Percentiles rank a stretch among this genome's conserved stretches.
These are phyloP conservation scores for Morpho achilles DNA, from an alignment of 2,888 invertebrate species.

Conservation along the genomic window DNA sequence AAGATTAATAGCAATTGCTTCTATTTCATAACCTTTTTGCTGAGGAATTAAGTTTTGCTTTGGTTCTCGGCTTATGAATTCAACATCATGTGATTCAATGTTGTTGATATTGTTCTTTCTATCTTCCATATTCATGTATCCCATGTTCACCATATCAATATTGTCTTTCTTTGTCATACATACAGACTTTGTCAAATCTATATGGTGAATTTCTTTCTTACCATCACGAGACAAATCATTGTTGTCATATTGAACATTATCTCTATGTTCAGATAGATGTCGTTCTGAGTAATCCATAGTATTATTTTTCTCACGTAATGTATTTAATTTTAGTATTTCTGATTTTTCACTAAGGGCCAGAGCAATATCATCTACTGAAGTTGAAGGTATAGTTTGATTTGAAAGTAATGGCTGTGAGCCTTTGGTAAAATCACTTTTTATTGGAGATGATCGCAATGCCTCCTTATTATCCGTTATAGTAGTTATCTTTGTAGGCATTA, in stretches of 20 bases:
- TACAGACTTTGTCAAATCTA: constrained; percentile 44
- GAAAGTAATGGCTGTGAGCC: constrained; percentile 33
- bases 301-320: constrained; percentile 48
- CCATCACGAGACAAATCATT: constrained; percentile 33
- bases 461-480: constrained; percentile 42
- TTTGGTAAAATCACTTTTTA: constrained; percentile 53
- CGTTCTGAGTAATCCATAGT: constrained; percentile 39
- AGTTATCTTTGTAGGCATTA: constrained; percentile 45
- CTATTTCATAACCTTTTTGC: constrained; percentile 61
- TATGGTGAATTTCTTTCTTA: constrained; percentile 40
- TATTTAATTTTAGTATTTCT: constrained; percentile 53
- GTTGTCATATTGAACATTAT: constrained; percentile 37
- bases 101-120: constrained; percentile 43
- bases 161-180: constrained; percentile 54
- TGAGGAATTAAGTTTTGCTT: constrained; percentile 45
- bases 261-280: constrained; percentile 40
- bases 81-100: constrained; percentile 43
- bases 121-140: constrained; percentile 66
- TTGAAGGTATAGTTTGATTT: constrained; percentile 38
- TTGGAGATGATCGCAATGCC: constrained; percentile 28
- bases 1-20: constrained; percentile 65
- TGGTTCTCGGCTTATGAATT: constrained; percentile 41
- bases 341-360: constrained; percentile 64
- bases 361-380: constrained; percentile 64
- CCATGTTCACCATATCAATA: constrained; percentile 74